Percentiles rank a stretch among this genome's conserved stretches.
These are phyloP conservation scores for Tyria jacobaeae DNA, from an alignment of 2,888 invertebrate species.

Conservation along the genomic window DNA sequence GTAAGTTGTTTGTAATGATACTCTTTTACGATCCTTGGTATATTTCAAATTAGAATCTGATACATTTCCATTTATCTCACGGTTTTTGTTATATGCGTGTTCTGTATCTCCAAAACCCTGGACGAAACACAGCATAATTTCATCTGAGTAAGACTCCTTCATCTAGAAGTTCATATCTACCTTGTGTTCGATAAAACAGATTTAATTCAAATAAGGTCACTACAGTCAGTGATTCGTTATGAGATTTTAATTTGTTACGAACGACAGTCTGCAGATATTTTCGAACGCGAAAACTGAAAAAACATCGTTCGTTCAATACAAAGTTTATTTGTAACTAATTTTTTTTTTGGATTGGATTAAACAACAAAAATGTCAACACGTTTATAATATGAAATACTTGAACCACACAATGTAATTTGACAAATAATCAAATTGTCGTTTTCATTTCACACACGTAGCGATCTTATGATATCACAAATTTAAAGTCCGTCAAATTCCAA, in stretches of 20 bases:
- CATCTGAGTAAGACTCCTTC: conserved; percentile 82
- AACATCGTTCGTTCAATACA: conserved; percentile 31
- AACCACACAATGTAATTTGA: conserved; percentile 22
- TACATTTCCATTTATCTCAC: conserved; percentile 67
- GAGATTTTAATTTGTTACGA: conserved; percentile 31
- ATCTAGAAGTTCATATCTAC: conserved; percentile 82
- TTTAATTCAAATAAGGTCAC: conserved; percentile 51
- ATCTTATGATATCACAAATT: conserved; percentile 23
- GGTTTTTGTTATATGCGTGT: conserved; percentile 66
- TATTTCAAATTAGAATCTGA: conserved; percentile 65
- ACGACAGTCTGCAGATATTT: conserved; percentile 47
- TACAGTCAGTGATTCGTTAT: conserved; percentile 41
- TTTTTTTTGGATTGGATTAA: conserved; percentile 30
- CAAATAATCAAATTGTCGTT: conserved; percentile 24
- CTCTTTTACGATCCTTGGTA: conserved; percentile 61
- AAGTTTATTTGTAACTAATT: conserved; percentile 28
- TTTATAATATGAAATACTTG: conserved; percentile 17
- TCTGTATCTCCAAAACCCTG: conserved; percentile 87
- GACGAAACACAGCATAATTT: conserved; percentile 90
- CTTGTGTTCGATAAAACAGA: conserved; percentile 42
- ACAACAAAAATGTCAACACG: conserved; percentile 17
- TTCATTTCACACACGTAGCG: conserved; percentile 39
- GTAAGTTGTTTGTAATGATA: conserved; percentile 56
- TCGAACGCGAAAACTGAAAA: conserved; percentile 43
- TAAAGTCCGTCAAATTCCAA: conserved; percentile 28